Evolutionary conservation across 1,140 invertebrate species (phyloP), one percentile per base, ranked within the genome.

Genomic region (Hormaphis cornu): DNA sequence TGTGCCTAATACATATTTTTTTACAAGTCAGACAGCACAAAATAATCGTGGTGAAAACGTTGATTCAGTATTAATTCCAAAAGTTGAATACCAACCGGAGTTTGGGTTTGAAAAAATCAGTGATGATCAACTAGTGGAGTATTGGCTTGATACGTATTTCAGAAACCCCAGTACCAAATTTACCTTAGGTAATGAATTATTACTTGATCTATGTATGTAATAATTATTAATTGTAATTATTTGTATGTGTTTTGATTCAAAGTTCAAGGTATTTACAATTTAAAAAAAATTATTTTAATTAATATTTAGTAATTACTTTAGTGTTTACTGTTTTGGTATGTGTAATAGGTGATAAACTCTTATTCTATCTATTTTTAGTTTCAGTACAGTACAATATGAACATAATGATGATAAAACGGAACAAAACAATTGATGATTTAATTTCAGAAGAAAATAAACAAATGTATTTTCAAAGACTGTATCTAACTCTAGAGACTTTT

Each of bases 41-140:
- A 22, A 2, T 42, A 48, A 66, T 24, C 44, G 14, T 12, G 22
- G 24, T 50, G 20, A 33, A 1, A 10, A 10, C 7, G 4, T 2
- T 28, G 50, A 53, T 30, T 14, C 0, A 35, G 28, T 66, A n/a
- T 10, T 66, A n/a, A 66, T 35, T 9, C 61, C 61, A 33, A 66
- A 66, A 48, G 14, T 66, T 20, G 61, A 66, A 9, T 66, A 66
- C 24, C 61, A 66, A 35, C 61, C 61, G 35, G 61, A 66, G 30
- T 66, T 66, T 35, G 61, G 61, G 4, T 66, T 50, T 22, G 61
- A 66, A 66, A 66, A 66, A 50, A 1, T 33, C 6, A 24, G 5
- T n/a, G 42, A 66, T 30, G 61, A 66, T 24, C 42, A 66, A 22
- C 28, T 66, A 6, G 7, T 33, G 10, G 61, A 66, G 35, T 50